Evolutionary conservation across 2,888 invertebrate genomes (phyloP).

Genomic region (Chrysina gloriosa): DNA sequence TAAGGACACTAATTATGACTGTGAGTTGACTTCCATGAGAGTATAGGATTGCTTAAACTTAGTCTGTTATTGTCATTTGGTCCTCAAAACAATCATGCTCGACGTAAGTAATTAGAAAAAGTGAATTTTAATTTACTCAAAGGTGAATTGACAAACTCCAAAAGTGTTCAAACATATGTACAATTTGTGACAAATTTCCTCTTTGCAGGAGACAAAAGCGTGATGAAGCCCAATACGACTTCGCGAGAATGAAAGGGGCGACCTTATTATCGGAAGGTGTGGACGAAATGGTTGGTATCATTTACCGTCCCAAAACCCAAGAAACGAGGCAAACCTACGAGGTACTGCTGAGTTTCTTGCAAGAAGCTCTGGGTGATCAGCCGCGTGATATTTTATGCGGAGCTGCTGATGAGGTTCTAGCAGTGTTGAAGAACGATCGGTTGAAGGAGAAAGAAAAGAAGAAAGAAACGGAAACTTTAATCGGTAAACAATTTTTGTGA

Average conservation of each 20-base stretch:
- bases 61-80: no score
- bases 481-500: constrained; percentile 63
- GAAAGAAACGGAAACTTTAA: constrained; percentile 87
- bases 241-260: constrained; percentile 89
- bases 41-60: no score
- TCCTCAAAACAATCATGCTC: no score
- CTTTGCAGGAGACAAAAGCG: constrained; percentile 80
- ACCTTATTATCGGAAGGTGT: constrained; percentile 87
- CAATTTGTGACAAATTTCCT: not conserved
- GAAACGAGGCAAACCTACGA: constrained; percentile 98
- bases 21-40: no score
- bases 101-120: no score
- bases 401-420: constrained; percentile 98
- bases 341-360: constrained; percentile 94
- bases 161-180: not conserved
- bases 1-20: no score
- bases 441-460: constrained; percentile 94
- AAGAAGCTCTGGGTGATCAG: constrained; percentile 96
- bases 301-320: constrained; percentile 96
- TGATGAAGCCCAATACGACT: constrained; percentile 93
- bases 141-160: not conserved
- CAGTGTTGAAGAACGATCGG: constrained; percentile 94
- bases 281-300: constrained; percentile 93
- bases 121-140: not conserved
- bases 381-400: constrained; percentile 97